Conservation (phyloP, 2,888 invertebrate species). For the Ophion obscuratus region DNA sequence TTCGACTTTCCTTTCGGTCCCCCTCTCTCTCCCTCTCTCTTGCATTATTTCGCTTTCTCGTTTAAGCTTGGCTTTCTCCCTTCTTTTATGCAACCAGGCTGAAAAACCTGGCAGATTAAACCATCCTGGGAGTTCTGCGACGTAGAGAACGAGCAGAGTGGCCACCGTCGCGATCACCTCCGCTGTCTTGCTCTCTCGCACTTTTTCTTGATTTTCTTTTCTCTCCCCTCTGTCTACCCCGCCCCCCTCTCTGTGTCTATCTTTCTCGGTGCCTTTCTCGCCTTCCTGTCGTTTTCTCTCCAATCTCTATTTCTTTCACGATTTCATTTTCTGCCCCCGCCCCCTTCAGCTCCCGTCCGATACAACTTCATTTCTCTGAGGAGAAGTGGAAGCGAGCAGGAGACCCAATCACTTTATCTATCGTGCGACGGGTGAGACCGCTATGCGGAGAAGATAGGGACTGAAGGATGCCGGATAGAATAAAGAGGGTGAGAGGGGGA, state of each 20-base stretch:
- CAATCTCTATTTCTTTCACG: slow-evolving; percentile 56
- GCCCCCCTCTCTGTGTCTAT: slow-evolving; percentile 48
- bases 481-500: slow-evolving; percentile 22
- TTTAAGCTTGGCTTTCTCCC: slow-evolving; percentile 48
- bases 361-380: slow-evolving; percentile 56
- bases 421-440: slow-evolving; percentile 44
- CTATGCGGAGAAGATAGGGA: slow-evolving; percentile 26
- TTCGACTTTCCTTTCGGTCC: slow-evolving; percentile 71
- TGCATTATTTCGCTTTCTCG: slow-evolving; percentile 38
- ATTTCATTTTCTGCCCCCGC: slow-evolving; percentile 34
- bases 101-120: slow-evolving; percentile 79
- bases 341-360: neutral
- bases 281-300: slow-evolving; percentile 40
- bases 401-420: slow-evolving; percentile 72
- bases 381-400: slow-evolving; percentile 44
- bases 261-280: slow-evolving; percentile 22
- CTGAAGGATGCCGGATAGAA: slow-evolving; percentile 26
- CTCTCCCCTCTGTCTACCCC: slow-evolving; percentile 38
- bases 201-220: slow-evolving; percentile 46
- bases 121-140: slow-evolving; percentile 75
- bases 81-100: slow-evolving; percentile 51
- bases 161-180: slow-evolving; percentile 69
- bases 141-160: slow-evolving; percentile 68
- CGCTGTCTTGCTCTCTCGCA: slow-evolving; percentile 1
- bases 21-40: slow-evolving; percentile 58